A percentile compares a stretch with the other conserved stretches of the same genome.
Conservation (phyloP, 2,888 invertebrate genomes). For the Helicoverpa assulta region DNA sequence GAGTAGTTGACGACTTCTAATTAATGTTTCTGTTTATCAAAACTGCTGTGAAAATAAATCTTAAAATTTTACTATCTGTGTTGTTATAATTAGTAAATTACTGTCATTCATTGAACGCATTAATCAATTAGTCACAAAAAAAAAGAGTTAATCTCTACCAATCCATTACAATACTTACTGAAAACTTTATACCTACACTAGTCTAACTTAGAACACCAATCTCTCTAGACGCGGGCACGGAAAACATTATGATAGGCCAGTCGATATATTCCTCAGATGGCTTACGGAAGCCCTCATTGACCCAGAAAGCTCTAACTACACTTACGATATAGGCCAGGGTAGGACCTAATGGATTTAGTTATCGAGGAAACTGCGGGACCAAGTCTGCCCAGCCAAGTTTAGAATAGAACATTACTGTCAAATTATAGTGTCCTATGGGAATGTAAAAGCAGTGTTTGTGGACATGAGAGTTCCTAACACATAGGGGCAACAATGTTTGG, state of each 20-base stretch:
- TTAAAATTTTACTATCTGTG: neutral
- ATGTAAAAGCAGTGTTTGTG: slow-evolving; percentile 8
- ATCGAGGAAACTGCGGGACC: slow-evolving; percentile 35
- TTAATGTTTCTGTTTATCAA: neutral
- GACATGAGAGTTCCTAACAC: neutral
- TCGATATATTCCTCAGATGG: slow-evolving; percentile 44
- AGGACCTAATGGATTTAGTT: slow-evolving; percentile 58
- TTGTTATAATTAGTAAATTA: neutral
- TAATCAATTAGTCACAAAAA: neutral
- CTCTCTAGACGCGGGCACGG: slow-evolving; percentile 8
- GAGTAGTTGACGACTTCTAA: neutral
- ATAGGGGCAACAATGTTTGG: neutral
- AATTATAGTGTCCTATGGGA: slow-evolving; percentile 30
- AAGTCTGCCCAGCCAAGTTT: slow-evolving; percentile 19
- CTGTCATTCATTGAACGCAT: neutral
- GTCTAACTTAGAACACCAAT: slow-evolving; percentile 8
- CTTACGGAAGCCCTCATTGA: slow-evolving; percentile 58
- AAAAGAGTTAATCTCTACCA: neutral
- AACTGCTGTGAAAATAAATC: slow-evolving; percentile 7
- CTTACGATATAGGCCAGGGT: slow-evolving; percentile 55
- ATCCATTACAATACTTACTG: neutral
- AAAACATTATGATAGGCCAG: slow-evolving; percentile 36
- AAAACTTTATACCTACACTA: neutral
- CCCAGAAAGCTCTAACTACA: slow-evolving; percentile 56
- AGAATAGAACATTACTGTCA: slow-evolving; percentile 28